These are phyloP conservation scores for Diachrysia chrysitis DNA, from an alignment of 2,888 invertebrate species.

Conservation along the genomic window DNA sequence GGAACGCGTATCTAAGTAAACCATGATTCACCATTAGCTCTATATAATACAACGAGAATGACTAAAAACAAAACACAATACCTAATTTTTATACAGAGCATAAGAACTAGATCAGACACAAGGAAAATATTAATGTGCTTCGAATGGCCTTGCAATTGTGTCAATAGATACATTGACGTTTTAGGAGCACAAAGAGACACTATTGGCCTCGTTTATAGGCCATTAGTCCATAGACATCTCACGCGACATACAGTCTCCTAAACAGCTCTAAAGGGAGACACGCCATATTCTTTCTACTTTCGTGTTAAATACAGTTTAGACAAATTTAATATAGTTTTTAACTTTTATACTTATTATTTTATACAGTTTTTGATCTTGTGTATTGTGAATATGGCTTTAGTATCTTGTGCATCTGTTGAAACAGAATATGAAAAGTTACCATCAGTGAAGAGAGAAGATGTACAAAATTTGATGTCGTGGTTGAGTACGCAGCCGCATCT, in stretches of 20 bases:
- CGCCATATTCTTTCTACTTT: constrained; percentile 1
- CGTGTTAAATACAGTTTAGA: not conserved
- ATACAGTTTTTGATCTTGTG: too few relatives aligned
- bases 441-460: constrained; percentile 88
- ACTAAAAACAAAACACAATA: not conserved
- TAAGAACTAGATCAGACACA: constrained; percentile 8
- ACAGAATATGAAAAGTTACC: constrained; percentile 89
- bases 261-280: constrained; percentile 7
- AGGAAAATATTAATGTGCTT: constrained; percentile 23
- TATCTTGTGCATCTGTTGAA: constrained; percentile 54
- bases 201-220: constrained; percentile 52
- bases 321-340: not conserved
- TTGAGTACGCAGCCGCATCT: constrained; percentile 90
- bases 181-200: constrained; percentile 49
- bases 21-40: too few relatives aligned
- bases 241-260: constrained; percentile 32
- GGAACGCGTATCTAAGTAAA: too few relatives aligned
- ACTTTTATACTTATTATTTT: too few relatives aligned
- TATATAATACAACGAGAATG: not conserved
- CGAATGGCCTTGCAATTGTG: constrained; percentile 52
- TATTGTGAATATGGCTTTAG: constrained; percentile 61
- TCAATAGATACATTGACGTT: constrained; percentile 55
- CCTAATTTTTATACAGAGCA: not conserved
- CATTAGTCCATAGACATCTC: constrained; percentile 45
- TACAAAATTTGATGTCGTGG: constrained; percentile 89